A percentile compares a stretch with the other conserved stretches of the same genome.
Evolutionary conservation across 1,140 invertebrate genomes (phyloP).

Genomic region (Macrostomum lignano): DNA sequence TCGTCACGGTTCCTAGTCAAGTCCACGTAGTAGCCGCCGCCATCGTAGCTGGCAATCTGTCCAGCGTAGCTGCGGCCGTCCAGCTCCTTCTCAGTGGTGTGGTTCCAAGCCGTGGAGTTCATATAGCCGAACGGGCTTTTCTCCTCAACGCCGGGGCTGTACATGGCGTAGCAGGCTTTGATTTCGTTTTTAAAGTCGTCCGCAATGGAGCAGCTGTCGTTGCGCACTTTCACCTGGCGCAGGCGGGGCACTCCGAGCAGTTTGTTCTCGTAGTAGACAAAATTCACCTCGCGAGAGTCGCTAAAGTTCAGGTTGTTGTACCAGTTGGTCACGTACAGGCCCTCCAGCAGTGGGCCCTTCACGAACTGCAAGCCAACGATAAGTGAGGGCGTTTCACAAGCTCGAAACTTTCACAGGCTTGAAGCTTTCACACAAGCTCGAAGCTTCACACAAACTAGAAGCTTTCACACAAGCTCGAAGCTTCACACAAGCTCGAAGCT

Average conservation of each 20-base stretch:
- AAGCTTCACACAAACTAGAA: too few species aligned
- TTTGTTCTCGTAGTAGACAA: conserved; percentile 37
- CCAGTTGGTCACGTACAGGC: conserved; percentile 36
- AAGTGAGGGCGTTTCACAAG: conserved; percentile 5
- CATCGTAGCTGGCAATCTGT: conserved; percentile 1
- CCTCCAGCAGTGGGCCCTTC: conserved; percentile 31
- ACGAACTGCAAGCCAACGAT: conserved; percentile 28
- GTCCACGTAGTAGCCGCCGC: conserved; percentile 5
- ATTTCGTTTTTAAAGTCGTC: conserved; percentile 29
- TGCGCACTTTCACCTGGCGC: conserved; percentile 32
- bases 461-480: too few species aligned
- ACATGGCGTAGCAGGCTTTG: neutral
- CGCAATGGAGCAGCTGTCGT: conserved; percentile 35
- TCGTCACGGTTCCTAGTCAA: conserved; percentile 15
- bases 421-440: too few species aligned
- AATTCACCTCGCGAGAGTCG: conserved; percentile 22
- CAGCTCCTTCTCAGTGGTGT: conserved; percentile 23
- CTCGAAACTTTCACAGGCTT: too few species aligned
- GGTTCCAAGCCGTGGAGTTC: conserved; percentile 18
- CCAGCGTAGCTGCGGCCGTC: too few species aligned
- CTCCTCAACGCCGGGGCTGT: neutral
- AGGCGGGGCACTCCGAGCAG: conserved; percentile 37
- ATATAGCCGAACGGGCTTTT: conserved; percentile 3
- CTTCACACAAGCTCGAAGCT: too few species aligned
- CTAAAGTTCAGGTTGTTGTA: conserved; percentile 28